A percentile compares a stretch with the other conserved stretches of the same genome.
These are phyloP conservation scores for Sebastes itinus DNA, from an alignment of 2,797 vertebrate species.

Conservation along the genomic window DNA sequence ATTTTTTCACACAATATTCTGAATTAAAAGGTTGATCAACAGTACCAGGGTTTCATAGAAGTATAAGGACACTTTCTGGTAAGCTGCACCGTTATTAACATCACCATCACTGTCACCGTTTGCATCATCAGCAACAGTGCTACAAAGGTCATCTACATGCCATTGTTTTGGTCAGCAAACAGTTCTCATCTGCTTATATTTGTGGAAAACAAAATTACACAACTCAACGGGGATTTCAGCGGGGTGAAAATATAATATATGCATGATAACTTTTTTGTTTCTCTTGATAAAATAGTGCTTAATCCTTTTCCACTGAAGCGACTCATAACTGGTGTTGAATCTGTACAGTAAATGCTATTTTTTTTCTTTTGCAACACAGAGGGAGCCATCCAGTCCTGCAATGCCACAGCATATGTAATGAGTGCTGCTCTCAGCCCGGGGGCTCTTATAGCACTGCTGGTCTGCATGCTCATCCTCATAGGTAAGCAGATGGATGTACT, in stretches of 20 bases:
- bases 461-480: slow-evolving; percentile 96
- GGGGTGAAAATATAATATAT: not conserved
- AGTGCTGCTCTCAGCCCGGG: slow-evolving; percentile 93
- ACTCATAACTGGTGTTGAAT: slow-evolving; percentile 6
- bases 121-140: slow-evolving; percentile 1
- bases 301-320: slow-evolving; percentile 2
- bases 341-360: not conserved
- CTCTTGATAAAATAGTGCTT: slow-evolving; percentile 11
- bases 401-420: slow-evolving; percentile 91
- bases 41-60: too few relatives aligned
- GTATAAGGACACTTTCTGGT: too few relatives aligned
- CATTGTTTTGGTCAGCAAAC: slow-evolving; percentile 43
- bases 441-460: slow-evolving; percentile 95
- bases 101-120: slow-evolving; percentile 65
- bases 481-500: slow-evolving; percentile 83
- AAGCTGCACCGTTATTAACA: slow-evolving; percentile 33
- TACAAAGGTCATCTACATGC: slow-evolving; percentile 51
- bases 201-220: slow-evolving; percentile 8
- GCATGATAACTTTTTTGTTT: not conserved
- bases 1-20: too few relatives aligned
- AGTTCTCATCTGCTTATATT: slow-evolving; percentile 31
- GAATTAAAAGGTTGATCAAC: too few relatives aligned
- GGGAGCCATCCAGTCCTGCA: slow-evolving; percentile 95
- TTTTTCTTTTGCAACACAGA: slow-evolving; percentile 76
- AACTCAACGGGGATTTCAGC: not conserved